Percentiles rank a stretch among this genome's conserved stretches.
phyloP scores from a whole-genome alignment of 2,113 vertebrate genomes.

The Archocentrus centrarchus region DNA sequence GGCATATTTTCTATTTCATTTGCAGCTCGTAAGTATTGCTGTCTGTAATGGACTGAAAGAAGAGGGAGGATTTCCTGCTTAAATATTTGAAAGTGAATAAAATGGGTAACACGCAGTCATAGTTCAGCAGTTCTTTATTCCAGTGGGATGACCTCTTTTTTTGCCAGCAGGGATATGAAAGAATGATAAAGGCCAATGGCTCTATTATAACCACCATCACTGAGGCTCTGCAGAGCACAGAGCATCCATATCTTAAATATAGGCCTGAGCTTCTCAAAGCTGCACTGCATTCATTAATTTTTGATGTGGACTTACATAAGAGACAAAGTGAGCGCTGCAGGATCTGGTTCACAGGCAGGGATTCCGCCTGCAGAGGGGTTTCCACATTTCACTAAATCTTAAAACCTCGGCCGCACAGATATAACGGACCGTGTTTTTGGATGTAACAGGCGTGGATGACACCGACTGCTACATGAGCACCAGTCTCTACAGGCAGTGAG shows the following conservation, averaged over 20 bases:
- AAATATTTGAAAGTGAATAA: constrained; percentile 4
- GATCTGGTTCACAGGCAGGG: constrained; percentile 44
- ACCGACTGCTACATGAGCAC: not conserved
- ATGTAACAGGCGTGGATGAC: not conserved
- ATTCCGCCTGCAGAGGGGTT: constrained; percentile 51
- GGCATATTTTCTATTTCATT: not conserved
- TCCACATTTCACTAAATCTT: constrained; percentile 22
- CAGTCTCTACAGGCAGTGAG: not conserved
- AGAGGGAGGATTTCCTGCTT: constrained; percentile 2
- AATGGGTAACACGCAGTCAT: not conserved
- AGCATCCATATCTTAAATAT: constrained; percentile 46
- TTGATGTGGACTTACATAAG: constrained; percentile 67
- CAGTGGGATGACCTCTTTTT: constrained; percentile 1
- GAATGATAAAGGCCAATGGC: constrained; percentile 49
- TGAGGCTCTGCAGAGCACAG: constrained; percentile 1
- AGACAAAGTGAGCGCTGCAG: constrained; percentile 21
- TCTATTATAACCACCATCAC: constrained; percentile 35
- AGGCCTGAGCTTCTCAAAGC: constrained; percentile 32
- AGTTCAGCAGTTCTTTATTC: not conserved
- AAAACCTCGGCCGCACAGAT: not conserved
- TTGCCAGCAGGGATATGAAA: constrained; percentile 43
- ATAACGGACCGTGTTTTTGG: not conserved
- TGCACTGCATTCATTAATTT: constrained; percentile 58
- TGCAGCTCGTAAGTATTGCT: not conserved
- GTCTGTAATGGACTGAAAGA: not conserved